A percentile compares a stretch with the other conserved stretches of the same genome.
phyloP scores from a whole-genome alignment of 2,888 invertebrate species.

The Trichacis sp. region DNA sequence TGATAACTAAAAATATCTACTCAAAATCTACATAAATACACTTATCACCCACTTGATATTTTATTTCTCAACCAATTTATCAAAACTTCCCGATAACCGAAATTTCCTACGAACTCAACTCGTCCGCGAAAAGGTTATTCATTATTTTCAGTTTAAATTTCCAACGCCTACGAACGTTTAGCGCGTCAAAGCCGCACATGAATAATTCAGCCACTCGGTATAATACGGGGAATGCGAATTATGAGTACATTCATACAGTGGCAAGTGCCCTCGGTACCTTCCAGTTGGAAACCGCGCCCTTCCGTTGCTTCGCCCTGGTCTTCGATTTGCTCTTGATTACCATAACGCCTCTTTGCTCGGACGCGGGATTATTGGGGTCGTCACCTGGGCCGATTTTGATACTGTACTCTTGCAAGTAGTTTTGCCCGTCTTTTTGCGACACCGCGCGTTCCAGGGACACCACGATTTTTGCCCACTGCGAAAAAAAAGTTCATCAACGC shows the following conservation, averaged over 20 bases:
- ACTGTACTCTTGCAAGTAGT: conserved; percentile 94
- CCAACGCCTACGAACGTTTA: conserved; percentile 34
- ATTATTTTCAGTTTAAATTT: conserved; percentile 37
- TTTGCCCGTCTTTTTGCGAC: conserved; percentile 88
- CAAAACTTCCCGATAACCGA: too few relatives aligned
- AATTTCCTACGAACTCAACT: too few relatives aligned
- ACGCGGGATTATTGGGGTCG: conserved; percentile 77
- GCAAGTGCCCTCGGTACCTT: conserved; percentile 76
- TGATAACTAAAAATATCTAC: too few relatives aligned
- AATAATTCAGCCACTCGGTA: conserved; percentile 37
- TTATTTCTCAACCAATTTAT: too few relatives aligned
- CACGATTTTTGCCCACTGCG: conserved; percentile 97
- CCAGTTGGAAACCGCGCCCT: conserved; percentile 97
- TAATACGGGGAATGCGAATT: conserved; percentile 38
- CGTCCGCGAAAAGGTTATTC: conserved; percentile 29
- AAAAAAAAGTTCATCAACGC: too few relatives aligned
- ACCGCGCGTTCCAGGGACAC: conserved; percentile 95
- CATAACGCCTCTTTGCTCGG: conserved; percentile 93
- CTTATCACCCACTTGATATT: too few relatives aligned
- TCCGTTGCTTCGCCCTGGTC: conserved; percentile 94
- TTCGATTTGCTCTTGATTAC: conserved; percentile 98
- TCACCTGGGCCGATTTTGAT: conserved; percentile 89
- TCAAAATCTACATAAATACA: too few relatives aligned
- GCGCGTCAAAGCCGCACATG: conserved; percentile 36
- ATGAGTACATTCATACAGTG: conserved; percentile 35